Conservation (phyloP, 37 sponge, comb jelly and placozoan genomes). For the Spongilla lacustris region DNA sequence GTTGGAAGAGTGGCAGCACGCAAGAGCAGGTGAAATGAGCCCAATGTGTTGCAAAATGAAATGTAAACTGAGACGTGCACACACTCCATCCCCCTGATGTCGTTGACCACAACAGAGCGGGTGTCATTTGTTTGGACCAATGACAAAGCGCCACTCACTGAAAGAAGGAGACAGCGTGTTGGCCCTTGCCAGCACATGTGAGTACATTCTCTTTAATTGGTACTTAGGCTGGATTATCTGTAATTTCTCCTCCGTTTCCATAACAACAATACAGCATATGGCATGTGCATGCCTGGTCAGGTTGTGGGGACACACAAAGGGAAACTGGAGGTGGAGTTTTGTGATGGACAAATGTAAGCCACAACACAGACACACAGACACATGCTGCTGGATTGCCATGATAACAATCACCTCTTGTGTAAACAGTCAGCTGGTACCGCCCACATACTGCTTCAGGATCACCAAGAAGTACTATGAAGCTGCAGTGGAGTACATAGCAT, state of each 20-base stretch:
- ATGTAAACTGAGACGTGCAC: neutral
- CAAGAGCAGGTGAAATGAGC: constrained; percentile 8
- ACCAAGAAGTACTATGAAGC: constrained; percentile 21
- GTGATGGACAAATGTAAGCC: constrained; percentile 59
- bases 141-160: constrained; percentile 29
- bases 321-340: constrained; percentile 40
- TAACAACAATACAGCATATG: constrained; percentile 3
- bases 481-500: constrained; percentile 44
- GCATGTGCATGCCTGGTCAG: constrained; percentile 48
- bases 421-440: constrained; percentile 25
- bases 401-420: neutral
- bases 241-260: neutral
- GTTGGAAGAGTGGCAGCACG: constrained; percentile 29
- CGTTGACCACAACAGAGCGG: constrained; percentile 15
- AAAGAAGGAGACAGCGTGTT: constrained; percentile 64
- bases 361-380: neutral
- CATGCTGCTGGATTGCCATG: neutral
- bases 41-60: neutral
- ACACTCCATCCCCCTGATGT: neutral
- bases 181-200: constrained; percentile 55
- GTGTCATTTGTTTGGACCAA: constrained; percentile 65
- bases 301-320: neutral
- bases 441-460: constrained; percentile 54
- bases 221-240: neutral
- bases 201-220: neutral